Percentiles rank a stretch among this genome's conserved stretches.
These are phyloP conservation scores for Andrena hattorfiana DNA, from an alignment of 2,888 invertebrate species.

Conservation along the genomic window DNA sequence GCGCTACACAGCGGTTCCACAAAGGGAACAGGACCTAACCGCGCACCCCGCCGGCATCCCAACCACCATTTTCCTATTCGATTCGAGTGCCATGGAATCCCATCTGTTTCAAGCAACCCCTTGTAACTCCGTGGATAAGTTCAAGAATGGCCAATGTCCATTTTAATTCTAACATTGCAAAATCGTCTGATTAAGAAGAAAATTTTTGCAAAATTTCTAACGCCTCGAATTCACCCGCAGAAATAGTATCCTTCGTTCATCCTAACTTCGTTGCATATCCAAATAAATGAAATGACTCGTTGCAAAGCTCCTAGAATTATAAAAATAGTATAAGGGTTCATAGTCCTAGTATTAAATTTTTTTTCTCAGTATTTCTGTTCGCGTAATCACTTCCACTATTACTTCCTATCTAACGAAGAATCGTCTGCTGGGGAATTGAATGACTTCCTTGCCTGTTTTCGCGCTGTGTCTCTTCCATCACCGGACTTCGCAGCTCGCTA, in stretches of 20 bases:
- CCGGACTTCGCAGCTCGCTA: background rate
- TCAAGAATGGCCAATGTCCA: no score
- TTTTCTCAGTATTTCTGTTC: background rate
- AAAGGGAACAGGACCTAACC: conserved; percentile 21
- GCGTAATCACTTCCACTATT: background rate
- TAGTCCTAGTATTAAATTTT: background rate
- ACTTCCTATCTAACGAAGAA: no score
- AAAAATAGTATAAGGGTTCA: background rate
- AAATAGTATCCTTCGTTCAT: background rate
- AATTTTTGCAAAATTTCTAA: no score
- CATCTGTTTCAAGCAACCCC: no score
- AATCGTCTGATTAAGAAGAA: no score
- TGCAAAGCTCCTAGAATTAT: background rate
- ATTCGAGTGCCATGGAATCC: background rate
- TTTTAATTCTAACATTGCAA: no score
- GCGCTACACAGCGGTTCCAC: conserved; percentile 13
- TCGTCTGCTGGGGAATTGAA: background rate
- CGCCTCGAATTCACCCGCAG: background rate
- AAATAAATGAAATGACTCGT: no score
- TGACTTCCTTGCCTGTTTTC: no score
- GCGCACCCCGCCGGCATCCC: background rate
- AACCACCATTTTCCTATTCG: background rate
- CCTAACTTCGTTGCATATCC: no score
- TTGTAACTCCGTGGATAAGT: no score
- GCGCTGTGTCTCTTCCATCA: no score